phyloP scores from a whole-genome alignment of 2,888 invertebrate genomes.

The Eledona agricola region DNA sequence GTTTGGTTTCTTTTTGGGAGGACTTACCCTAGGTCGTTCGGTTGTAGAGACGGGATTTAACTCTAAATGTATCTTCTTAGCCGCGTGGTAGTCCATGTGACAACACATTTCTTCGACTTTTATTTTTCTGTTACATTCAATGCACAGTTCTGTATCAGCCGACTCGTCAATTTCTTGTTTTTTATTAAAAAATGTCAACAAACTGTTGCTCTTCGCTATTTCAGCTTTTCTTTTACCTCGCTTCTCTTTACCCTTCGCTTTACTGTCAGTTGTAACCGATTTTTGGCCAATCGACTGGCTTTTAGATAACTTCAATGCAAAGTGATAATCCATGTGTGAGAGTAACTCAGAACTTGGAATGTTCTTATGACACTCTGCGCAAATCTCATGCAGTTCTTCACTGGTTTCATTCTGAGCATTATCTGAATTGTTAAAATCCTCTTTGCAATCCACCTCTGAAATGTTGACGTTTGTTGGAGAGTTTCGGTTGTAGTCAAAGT shows the following conservation, averaged over 20 bases:
- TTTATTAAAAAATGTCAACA: conserved; percentile 49
- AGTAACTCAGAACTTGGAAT: conserved; percentile 70
- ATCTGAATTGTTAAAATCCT: too few species aligned
- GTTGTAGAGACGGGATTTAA: conserved; percentile 63
- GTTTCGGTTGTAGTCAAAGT: conserved; percentile 32
- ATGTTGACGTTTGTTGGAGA: conserved; percentile 1
- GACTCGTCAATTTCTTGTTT: conserved; percentile 36
- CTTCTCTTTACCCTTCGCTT: conserved; percentile 22
- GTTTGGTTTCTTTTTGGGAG: conserved; percentile 7
- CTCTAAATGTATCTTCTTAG: conserved; percentile 76
- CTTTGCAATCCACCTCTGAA: too few species aligned
- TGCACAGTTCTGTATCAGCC: conserved; percentile 63
- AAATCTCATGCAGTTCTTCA: conserved; percentile 63
- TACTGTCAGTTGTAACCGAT: conserved; percentile 35
- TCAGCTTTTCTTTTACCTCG: conserved; percentile 25
- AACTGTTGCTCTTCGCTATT: conserved; percentile 10
- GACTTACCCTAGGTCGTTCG: conserved; percentile 2
- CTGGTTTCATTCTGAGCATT: conserved; percentile 32
- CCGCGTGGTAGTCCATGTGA: conserved; percentile 87
- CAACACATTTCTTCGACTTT: conserved; percentile 67
- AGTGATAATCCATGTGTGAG: conserved; percentile 86
- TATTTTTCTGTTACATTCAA: conserved; percentile 72
- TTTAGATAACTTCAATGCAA: conserved; percentile 67
- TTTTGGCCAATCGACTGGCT: conserved; percentile 51
- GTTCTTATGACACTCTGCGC: conserved; percentile 74